A percentile compares a stretch with the other conserved stretches of the same genome.
Evolutionary conservation across 2,113 vertebrate genomes (phyloP).

Genomic region (Calidris pugnax): DNA sequence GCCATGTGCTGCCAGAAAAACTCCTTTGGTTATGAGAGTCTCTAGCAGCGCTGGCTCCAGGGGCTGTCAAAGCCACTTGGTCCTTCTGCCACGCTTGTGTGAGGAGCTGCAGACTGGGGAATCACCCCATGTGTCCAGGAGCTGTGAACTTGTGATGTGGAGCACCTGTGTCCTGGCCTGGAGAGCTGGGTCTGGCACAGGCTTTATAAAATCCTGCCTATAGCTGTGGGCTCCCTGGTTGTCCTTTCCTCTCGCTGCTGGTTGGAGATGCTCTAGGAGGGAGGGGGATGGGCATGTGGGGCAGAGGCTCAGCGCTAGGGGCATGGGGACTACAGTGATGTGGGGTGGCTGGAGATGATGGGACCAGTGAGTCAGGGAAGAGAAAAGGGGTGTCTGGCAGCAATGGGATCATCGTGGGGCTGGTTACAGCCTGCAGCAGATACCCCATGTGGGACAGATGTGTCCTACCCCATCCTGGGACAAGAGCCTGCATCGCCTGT

Average conservation of each 20-base stretch:
- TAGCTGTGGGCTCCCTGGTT: not conserved
- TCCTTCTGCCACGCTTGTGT: not conserved
- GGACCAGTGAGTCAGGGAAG: not conserved
- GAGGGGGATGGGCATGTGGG: not conserved
- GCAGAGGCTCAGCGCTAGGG: not conserved
- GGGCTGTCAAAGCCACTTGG: not conserved
- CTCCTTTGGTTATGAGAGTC: not conserved
- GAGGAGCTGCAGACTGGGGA: not conserved
- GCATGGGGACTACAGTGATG: not conserved
- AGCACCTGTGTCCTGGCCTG: not conserved
- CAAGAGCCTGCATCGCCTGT: not conserved
- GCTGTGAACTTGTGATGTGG: not conserved
- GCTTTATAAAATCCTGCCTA: not conserved
- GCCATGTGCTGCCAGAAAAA: not conserved
- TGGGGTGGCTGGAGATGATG: not conserved
- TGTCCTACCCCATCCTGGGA: not conserved
- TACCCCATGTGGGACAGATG: rapidly evolving
- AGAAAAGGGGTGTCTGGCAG: not conserved
- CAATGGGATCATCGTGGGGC: not conserved
- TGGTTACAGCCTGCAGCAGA: not conserved
- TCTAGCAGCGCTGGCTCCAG: not conserved
- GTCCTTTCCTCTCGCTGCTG: not conserved
- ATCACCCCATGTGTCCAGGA: rapidly evolving
- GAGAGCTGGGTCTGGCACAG: not conserved
- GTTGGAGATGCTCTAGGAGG: not conserved